These are phyloP conservation scores for Hyposoter didymator DNA, from an alignment of 2,888 invertebrate genomes.

Conservation along the genomic window DNA sequence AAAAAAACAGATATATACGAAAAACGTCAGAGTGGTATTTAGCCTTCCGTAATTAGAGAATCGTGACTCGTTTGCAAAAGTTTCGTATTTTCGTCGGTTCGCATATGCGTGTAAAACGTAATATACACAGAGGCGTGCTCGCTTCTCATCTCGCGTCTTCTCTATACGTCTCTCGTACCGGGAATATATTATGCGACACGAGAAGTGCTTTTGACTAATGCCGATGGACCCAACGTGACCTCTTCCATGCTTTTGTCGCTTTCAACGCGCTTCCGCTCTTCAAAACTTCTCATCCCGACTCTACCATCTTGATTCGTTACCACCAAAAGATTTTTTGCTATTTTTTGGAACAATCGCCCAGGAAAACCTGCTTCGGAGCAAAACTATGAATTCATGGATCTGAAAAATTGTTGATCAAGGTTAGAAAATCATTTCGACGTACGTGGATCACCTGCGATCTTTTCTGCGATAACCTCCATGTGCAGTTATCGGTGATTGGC, in stretches of 20 bases:
- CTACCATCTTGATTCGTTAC: not conserved
- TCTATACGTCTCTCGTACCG: slow-evolving; percentile 51
- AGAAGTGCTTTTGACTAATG: slow-evolving; percentile 42
- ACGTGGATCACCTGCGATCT: not conserved
- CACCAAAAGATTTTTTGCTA: not conserved
- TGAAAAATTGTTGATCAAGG: not conserved
- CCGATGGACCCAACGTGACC: slow-evolving; percentile 57
- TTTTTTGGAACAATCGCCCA: not conserved
- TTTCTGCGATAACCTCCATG: not conserved
- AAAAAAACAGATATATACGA: slow-evolving; percentile 63
- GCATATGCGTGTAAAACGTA: slow-evolving; percentile 43
- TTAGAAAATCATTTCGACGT: not conserved
- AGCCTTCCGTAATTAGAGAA: slow-evolving; percentile 83
- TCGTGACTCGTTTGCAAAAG: slow-evolving; percentile 84
- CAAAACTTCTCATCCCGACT: not conserved
- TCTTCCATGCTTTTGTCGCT: slow-evolving; percentile 6
- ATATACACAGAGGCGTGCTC: slow-evolving; percentile 55
- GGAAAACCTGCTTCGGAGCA: not conserved
- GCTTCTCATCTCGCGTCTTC: slow-evolving; percentile 57
- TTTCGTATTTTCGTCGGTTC: slow-evolving; percentile 78
- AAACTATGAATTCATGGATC: not conserved
- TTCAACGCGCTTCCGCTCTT: not conserved
- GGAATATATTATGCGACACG: slow-evolving; percentile 41
- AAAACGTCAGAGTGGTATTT: slow-evolving; percentile 83
- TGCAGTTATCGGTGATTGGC: not conserved